A percentile compares a stretch with the other conserved stretches of the same genome.
Conservation (phyloP, 2,888 invertebrate species). For the Hypomecis punctinalis region DNA sequence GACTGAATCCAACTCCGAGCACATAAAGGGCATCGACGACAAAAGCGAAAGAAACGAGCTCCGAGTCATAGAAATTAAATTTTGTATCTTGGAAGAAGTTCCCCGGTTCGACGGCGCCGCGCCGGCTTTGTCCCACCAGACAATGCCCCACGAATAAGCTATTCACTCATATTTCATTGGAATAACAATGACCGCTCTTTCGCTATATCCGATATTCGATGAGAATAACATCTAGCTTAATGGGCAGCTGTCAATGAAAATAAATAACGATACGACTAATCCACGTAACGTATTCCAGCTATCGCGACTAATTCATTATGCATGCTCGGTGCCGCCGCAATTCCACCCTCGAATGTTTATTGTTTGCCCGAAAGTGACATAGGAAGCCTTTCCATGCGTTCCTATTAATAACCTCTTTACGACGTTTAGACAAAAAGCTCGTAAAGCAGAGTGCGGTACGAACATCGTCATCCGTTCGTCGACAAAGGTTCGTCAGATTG, state of each 20-base stretch:
- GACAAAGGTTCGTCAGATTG: conserved; percentile 71
- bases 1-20: conserved; percentile 67
- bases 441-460: conserved; percentile 54
- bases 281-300: conserved; percentile 41
- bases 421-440: conserved; percentile 65
- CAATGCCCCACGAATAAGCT: conserved; percentile 66
- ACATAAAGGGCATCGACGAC: conserved; percentile 71
- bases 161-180: conserved; percentile 75
- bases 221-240: conserved; percentile 54
- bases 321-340: conserved; percentile 48
- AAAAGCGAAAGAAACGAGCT: conserved; percentile 68
- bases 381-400: conserved; percentile 59
- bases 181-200: conserved; percentile 72
- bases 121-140: conserved; percentile 64
- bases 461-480: conserved; percentile 69
- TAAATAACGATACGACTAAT: conserved; percentile 42
- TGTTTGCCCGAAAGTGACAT: conserved; percentile 57
- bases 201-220: conserved; percentile 69
- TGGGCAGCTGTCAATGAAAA: conserved; percentile 45
- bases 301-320: conserved; percentile 47
- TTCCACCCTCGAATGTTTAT: conserved; percentile 57
- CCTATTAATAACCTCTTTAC: conserved; percentile 70
- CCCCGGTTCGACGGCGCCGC: conserved; percentile 55
- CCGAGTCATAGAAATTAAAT: conserved; percentile 76
- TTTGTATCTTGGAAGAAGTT: conserved; percentile 71